Conservation (phyloP, 2,888 invertebrate genomes). For the Rhingia campestris region DNA sequence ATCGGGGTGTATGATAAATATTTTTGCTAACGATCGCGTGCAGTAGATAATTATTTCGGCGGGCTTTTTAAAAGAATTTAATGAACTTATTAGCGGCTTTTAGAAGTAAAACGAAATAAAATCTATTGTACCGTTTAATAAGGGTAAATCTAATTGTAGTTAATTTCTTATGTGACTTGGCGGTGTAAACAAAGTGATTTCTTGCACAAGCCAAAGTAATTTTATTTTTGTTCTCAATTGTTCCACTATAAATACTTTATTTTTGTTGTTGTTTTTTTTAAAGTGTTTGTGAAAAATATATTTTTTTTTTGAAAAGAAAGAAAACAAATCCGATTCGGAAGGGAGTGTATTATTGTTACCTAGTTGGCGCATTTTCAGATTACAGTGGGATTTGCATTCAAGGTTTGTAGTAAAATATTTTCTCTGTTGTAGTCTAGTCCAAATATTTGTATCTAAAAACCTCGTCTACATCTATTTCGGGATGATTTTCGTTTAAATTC, state of each 20-base stretch:
- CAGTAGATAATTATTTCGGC: background rate
- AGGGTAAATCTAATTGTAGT: background rate
- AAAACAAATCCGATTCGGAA: conserved; percentile 2
- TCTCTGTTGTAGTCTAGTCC: background rate
- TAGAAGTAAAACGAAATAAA: background rate
- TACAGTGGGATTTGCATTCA: conserved; percentile 49
- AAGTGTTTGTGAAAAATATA: conserved; percentile 39
- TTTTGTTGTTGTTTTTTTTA: conserved; percentile 17
- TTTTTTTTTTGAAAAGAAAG: background rate
- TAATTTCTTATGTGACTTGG: background rate
- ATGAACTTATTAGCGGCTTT: conserved; percentile 33
- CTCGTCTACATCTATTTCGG: conserved; percentile 28
- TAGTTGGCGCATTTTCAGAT: conserved; percentile 39
- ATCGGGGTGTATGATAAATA: conserved; percentile 5
- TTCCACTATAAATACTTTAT: conserved; percentile 42
- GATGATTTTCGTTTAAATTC: conserved; percentile 1
- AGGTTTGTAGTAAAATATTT: conserved; percentile 54
- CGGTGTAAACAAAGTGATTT: conserved; percentile 60
- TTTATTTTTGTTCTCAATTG: conserved; percentile 12
- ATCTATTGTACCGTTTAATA: conserved; percentile 1
- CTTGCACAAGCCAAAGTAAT: conserved; percentile 15
- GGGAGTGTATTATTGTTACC: conserved; percentile 35
- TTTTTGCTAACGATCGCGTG: conserved; percentile 16
- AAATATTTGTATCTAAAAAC: background rate
- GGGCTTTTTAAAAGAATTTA: conserved; percentile 13